A percentile compares a stretch with the other conserved stretches of the same genome.
Conservation (phyloP, 2,113 vertebrate species). For the Embiotoca jacksoni region DNA sequence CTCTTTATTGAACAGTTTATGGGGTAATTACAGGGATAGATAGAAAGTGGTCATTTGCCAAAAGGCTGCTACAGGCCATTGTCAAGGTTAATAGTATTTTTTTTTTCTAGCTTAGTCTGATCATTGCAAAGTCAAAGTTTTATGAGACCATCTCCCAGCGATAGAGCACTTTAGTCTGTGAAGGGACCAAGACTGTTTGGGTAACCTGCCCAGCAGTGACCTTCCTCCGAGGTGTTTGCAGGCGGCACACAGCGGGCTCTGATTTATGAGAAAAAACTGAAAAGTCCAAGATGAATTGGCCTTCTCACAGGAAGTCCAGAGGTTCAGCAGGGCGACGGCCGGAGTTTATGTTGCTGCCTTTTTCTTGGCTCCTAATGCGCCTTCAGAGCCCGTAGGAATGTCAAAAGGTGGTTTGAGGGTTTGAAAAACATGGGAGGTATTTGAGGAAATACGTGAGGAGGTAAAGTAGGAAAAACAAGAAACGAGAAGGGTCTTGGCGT, state of each 20-base stretch:
- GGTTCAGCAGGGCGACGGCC: slow-evolving; percentile 32
- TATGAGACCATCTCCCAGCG: slow-evolving; percentile 20
- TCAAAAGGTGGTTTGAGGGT: slow-evolving; percentile 71
- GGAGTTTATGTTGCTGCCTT: slow-evolving; percentile 60
- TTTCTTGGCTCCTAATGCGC: slow-evolving; percentile 57
- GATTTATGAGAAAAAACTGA: slow-evolving; percentile 64
- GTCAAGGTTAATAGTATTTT: slow-evolving; percentile 53
- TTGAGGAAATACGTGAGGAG: slow-evolving; percentile 31
- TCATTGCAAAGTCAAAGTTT: slow-evolving; percentile 36
- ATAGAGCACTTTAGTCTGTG: slow-evolving; percentile 30
- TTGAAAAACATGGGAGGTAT: slow-evolving; percentile 73
- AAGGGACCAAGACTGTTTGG: slow-evolving; percentile 44
- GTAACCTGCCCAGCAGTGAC: slow-evolving; percentile 38
- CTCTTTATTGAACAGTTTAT: slow-evolving; percentile 48
- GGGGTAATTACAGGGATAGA: slow-evolving; percentile 48
- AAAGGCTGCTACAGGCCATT: slow-evolving; percentile 35
- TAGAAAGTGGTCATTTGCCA: slow-evolving; percentile 36
- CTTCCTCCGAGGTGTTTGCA: slow-evolving; percentile 38
- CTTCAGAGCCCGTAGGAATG: slow-evolving; percentile 72
- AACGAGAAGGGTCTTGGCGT: slow-evolving; percentile 55
- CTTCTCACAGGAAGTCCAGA: slow-evolving; percentile 40
- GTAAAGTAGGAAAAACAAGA: slow-evolving; percentile 30
- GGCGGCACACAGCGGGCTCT: slow-evolving; percentile 41
- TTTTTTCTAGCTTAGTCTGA: neutral
- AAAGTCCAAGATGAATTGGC: slow-evolving; percentile 53